Evolutionary conservation across 2,797 vertebrate genomes (phyloP).

Genomic region (Gadopsis bispinosus): DNA sequence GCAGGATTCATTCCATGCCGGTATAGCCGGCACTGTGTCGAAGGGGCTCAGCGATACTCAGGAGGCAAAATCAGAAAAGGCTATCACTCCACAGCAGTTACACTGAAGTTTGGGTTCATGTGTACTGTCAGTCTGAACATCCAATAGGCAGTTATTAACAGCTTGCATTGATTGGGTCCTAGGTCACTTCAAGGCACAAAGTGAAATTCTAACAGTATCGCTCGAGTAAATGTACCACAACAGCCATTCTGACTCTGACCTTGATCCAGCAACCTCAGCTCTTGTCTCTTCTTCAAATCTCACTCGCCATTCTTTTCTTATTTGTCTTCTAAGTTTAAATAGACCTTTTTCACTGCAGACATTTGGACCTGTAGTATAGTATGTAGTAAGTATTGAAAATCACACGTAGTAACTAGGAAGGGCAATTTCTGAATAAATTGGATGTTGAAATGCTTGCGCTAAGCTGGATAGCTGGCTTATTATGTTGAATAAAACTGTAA

Average conservation of each 20-base stretch:
- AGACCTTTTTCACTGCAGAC: too few relatives aligned
- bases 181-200: conserved; percentile 30
- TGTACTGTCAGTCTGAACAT: neutral
- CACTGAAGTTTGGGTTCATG: conserved; percentile 8
- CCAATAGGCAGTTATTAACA: neutral
- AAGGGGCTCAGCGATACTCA: conserved; percentile 22
- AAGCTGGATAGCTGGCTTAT: too few relatives aligned
- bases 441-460: too few relatives aligned
- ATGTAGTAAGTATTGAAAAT: too few relatives aligned
- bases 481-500: too few relatives aligned
- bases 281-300: conserved; percentile 10
- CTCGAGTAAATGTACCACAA: conserved; percentile 47
- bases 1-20: conserved; percentile 58
- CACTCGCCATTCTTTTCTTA: conserved; percentile 10
- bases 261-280: conserved; percentile 54
- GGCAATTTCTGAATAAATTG: too few relatives aligned
- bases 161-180: conserved; percentile 13
- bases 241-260: conserved; percentile 48
- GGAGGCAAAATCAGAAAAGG: conserved; percentile 7
- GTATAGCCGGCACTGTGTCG: conserved; percentile 57
- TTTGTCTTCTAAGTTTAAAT: too few relatives aligned
- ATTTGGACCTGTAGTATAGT: too few relatives aligned
- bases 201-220: conserved; percentile 26
- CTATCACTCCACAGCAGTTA: neutral
- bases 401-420: too few relatives aligned